Evolutionary conservation across 2,888 invertebrate species (phyloP).

Genomic region (Rhingia rostrata): DNA sequence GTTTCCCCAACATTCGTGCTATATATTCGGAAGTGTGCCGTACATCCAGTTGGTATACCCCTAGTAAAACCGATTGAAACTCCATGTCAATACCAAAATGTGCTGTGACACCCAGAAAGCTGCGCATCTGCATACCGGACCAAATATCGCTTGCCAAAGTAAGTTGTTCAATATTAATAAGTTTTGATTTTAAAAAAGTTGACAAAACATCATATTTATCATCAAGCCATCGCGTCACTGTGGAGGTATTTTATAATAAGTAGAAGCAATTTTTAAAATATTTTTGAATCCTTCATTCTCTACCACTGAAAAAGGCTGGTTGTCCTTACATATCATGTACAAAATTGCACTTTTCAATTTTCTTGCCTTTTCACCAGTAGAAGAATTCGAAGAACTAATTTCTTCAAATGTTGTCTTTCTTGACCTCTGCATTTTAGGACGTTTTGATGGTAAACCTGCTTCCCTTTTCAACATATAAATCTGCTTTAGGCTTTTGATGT

Average conservation of each 20-base stretch:
- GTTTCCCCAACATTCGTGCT: constrained; percentile 51
- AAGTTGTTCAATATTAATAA: constrained; percentile 47
- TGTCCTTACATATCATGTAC: constrained; percentile 40
- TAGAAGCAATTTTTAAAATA: constrained; percentile 27
- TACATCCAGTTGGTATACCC: constrained; percentile 53
- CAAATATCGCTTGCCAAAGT: constrained; percentile 64
- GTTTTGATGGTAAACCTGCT: neutral
- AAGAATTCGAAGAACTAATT: constrained; percentile 37
- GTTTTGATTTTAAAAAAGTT: constrained; percentile 34
- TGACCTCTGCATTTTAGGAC: constrained; percentile 13
- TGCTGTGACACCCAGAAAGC: constrained; percentile 51
- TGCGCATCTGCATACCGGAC: constrained; percentile 59
- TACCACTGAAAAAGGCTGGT: constrained; percentile 40
- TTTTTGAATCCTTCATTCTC: no score
- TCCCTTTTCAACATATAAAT: neutral
- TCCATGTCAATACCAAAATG: constrained; percentile 52
- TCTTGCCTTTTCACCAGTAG: constrained; percentile 48
- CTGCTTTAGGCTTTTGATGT: no score
- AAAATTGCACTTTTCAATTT: no score
- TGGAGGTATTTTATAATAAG: constrained; percentile 44
- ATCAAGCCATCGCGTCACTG: constrained; percentile 51
- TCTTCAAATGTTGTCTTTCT: constrained; percentile 42
- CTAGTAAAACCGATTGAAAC: constrained; percentile 45
- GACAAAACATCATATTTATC: constrained; percentile 57
- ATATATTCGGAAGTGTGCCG: constrained; percentile 58